Conservation (phyloP, 2,113 vertebrate species). For the Terrapene triunguis region DNA sequence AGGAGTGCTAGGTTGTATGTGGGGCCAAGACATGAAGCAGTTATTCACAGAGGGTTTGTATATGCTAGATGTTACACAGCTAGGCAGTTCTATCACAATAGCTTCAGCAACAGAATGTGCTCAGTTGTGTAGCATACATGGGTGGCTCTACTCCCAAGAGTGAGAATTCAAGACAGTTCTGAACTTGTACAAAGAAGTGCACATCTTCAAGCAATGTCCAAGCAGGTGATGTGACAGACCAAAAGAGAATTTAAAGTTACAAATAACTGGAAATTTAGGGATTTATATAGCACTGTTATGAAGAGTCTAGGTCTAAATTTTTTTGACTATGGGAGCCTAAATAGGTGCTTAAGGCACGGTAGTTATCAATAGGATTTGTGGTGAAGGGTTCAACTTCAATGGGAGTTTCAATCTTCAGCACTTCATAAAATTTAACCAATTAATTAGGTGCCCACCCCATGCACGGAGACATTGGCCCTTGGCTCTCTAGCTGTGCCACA, state of each 20-base stretch:
- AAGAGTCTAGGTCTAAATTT: not conserved
- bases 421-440: not conserved
- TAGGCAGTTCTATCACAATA: not conserved
- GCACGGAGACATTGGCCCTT: not conserved
- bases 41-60: not conserved
- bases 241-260: not conserved
- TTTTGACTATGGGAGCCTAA: too few relatives aligned
- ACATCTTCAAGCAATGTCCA: not conserved
- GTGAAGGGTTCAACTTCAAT: too few relatives aligned
- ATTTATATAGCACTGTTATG: not conserved
- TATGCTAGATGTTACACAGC: too few relatives aligned
- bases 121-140: not conserved
- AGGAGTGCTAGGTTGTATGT: not conserved
- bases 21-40: not conserved
- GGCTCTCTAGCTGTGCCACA: not conserved
- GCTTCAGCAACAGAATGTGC: not conserved
- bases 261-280: not conserved
- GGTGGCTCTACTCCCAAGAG: not conserved
- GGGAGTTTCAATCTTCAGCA: not conserved
- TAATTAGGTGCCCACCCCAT: not conserved
- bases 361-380: not conserved
- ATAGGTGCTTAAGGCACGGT: not conserved
- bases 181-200: not conserved
- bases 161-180: not conserved
- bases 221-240: not conserved